These are phyloP conservation scores for Tolypeutes matacus DNA, from an alignment of 2,797 vertebrate genomes.

Conservation along the genomic window DNA sequence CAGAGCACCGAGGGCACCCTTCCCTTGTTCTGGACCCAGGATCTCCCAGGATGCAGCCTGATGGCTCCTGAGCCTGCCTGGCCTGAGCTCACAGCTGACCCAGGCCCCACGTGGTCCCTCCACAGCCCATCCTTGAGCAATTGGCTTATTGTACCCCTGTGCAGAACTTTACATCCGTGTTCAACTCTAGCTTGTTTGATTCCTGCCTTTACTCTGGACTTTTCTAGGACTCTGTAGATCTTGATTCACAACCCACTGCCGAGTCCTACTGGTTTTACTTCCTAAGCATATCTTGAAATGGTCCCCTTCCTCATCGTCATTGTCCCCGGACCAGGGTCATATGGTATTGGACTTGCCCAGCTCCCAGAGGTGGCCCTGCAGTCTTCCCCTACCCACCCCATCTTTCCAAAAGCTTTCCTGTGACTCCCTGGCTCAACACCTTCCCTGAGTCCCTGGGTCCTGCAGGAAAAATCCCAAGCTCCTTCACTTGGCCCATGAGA, in stretches of 20 bases:
- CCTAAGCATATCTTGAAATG: background rate
- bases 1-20: background rate
- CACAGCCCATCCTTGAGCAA: background rate
- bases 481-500: background rate
- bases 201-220: background rate
- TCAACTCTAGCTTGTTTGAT: background rate
- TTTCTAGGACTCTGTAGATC: background rate
- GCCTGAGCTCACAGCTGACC: background rate
- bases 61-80: background rate
- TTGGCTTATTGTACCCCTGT: background rate
- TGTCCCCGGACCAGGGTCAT: background rate
- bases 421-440: too few species aligned
- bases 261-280: background rate
- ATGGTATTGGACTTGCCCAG: background rate
- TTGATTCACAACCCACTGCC: background rate
- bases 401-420: background rate
- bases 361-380: background rate
- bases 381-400: background rate
- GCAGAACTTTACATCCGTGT: background rate
- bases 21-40: background rate
- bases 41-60: background rate
- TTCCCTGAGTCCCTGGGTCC: background rate
- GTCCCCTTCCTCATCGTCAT: background rate
- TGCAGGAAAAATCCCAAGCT: background rate
- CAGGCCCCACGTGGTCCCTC: background rate